Conservation (phyloP, 1,140 invertebrate species). For the Ostrea denselamellosa region DNA sequence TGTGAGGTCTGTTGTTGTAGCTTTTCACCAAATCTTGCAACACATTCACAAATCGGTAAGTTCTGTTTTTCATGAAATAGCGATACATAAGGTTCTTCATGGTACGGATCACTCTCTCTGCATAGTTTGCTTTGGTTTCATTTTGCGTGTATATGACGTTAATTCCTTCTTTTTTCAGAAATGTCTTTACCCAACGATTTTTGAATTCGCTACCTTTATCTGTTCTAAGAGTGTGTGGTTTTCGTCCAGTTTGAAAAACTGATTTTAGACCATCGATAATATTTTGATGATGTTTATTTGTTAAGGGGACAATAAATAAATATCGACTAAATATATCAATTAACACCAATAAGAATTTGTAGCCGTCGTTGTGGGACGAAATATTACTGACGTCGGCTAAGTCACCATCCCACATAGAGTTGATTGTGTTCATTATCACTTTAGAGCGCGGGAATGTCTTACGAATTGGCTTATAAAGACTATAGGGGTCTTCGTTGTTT, state of each 20-base stretch:
- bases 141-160: conserved; percentile 42
- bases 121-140: conserved; percentile 34
- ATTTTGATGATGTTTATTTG: conserved; percentile 35
- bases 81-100: conserved; percentile 45
- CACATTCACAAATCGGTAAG: conserved; percentile 43
- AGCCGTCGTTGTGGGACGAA: not conserved
- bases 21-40: conserved; percentile 42
- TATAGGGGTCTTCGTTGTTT: conserved; percentile 32
- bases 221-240: conserved; percentile 41
- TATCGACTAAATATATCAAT: conserved; percentile 50
- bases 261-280: conserved; percentile 31
- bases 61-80: conserved; percentile 47
- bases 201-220: conserved; percentile 52
- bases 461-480: conserved; percentile 30
- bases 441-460: conserved; percentile 25
- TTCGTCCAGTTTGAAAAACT: conserved; percentile 25
- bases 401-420: conserved; percentile 47
- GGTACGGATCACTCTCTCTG: conserved; percentile 48
- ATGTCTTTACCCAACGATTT: conserved; percentile 39
- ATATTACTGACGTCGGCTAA: conserved; percentile 41
- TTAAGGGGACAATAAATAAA: conserved; percentile 33
- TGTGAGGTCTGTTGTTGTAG: conserved; percentile 47
- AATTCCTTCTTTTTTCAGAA: conserved; percentile 16
- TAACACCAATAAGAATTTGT: conserved; percentile 42
- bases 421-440: conserved; percentile 31